Base-by-base conservation (phyloP, 2,888 invertebrate genomes). In the Elmis aenea region DNA sequence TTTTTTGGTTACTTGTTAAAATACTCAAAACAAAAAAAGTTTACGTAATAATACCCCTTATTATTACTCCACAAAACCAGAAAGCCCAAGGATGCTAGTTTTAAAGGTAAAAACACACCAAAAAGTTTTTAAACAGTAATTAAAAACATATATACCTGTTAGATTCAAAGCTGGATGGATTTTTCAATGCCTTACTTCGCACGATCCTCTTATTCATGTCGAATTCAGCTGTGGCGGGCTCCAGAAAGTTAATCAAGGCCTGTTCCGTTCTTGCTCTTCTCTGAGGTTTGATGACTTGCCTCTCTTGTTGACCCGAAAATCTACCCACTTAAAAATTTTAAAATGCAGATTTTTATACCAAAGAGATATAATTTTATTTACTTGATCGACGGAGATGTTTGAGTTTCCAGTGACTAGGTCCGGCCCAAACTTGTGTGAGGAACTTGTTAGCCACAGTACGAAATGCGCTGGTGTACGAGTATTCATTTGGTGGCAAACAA, bases 381-480 rank as follows among this genome's bases (percentile, higher is more conserved):
- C 52, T 31, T 13, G 38, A 36, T 24, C 36, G 42, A 13, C 42
- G 42, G 10, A 62, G 34, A 33, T 73, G 74, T 57, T 75, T 78
- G 24, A 84, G 75, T 52, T 83, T 82, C 90, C 90, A 90, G 66
- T 90, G 85, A 25, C 79, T 71, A 15, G 90, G 89, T 0, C 90
- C 90, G 12, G 85, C 86, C 89, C 89, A 90, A 48, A 80, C 58
- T 59, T 55, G 53, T 12, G 61, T 58, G 6, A 61, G 53, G 14
- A 44, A 43, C 37, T 54, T 57, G 18, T 58, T 55, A 1, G 26
- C 33, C 65, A 50, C 61, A 70, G 64, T 61, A 57, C 61, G 75
- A 61, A 72, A 74, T 63, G 77, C 72, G 8, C 64, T 66, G 59
- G 73, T 68, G 68, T 84, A 85, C 1, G 83, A 83, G 67, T 85